These are phyloP conservation scores for Erebia palarica DNA, from an alignment of 2,888 invertebrate genomes.

Conservation along the genomic window DNA sequence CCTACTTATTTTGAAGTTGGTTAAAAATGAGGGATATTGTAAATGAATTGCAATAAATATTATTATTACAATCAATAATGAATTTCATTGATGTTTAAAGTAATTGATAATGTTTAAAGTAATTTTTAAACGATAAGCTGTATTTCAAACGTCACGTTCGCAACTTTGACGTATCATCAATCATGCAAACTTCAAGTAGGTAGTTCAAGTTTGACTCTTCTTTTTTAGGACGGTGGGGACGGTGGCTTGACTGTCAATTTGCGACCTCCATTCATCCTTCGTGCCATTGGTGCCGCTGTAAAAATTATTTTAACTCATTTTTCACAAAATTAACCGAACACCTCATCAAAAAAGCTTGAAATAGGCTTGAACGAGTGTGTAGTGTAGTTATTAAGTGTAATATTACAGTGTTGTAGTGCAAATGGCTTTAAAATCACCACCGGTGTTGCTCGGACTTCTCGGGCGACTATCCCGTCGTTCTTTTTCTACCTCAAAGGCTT, in stretches of 20 bases:
- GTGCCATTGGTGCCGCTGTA: constrained; percentile 43
- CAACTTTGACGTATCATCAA: too few relatives aligned
- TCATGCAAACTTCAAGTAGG: background rate
- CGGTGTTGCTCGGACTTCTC: constrained; percentile 62
- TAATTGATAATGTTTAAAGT: too few relatives aligned
- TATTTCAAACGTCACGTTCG: too few relatives aligned
- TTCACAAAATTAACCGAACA: constrained; percentile 49
- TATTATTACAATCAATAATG: too few relatives aligned
- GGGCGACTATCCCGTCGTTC: constrained; percentile 64
- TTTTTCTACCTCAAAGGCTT: constrained; percentile 69
- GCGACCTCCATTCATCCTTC: constrained; percentile 81
- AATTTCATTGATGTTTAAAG: too few relatives aligned
- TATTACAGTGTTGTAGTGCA: constrained; percentile 50
- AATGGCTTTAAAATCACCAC: constrained; percentile 78
- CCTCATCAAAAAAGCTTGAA: constrained; percentile 46
- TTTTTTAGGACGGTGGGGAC: too few relatives aligned
- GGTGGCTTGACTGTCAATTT: constrained; percentile 28
- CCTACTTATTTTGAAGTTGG: too few relatives aligned
- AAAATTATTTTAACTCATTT: constrained; percentile 61
- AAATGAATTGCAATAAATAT: too few relatives aligned
- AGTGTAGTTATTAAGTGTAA: constrained; percentile 47
- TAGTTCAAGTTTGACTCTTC: too few relatives aligned
- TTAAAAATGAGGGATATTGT: too few relatives aligned
- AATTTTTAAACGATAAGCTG: too few relatives aligned
- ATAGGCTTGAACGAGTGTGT: constrained; percentile 48